Evolutionary conservation across 1,140 invertebrate genomes (phyloP).

Genomic region (Coptotermes formosanus): DNA sequence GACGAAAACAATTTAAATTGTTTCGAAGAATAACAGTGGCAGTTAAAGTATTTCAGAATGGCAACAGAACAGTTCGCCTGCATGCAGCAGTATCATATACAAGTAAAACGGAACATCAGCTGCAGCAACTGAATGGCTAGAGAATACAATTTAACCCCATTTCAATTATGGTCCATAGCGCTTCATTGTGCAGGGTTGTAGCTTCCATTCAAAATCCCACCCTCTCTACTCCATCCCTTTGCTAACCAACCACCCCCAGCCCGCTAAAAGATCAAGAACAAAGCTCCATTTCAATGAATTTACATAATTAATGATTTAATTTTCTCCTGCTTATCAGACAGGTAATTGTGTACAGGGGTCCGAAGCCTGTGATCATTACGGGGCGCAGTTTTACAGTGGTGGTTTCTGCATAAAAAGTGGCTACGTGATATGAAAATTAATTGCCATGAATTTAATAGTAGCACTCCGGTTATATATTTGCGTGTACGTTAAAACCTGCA

Average conservation of each 20-base stretch:
- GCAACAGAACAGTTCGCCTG: neutral
- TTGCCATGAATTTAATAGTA: conserved; percentile 19
- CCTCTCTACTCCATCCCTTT: neutral
- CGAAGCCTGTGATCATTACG: neutral
- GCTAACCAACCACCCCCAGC: neutral
- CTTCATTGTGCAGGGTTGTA: neutral
- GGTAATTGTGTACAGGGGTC: neutral
- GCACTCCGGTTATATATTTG: conserved; percentile 2
- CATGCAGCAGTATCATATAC: neutral
- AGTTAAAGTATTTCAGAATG: neutral
- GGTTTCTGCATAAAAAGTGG: neutral
- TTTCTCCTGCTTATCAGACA: conserved; percentile 18
- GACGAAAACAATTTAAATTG: neutral
- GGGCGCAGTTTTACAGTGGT: neutral
- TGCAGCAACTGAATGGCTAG: neutral
- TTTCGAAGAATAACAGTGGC: neutral
- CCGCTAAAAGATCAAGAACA: neutral
- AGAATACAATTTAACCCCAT: neutral
- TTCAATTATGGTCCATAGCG: conserved; percentile 8
- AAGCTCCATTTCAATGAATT: conserved; percentile 19
- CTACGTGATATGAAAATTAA: conserved; percentile 17
- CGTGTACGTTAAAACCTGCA: neutral
- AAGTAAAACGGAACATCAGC: neutral
- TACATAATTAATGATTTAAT: conserved; percentile 20
- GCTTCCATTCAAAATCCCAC: conserved; percentile 10